A percentile compares a stretch with the other conserved stretches of the same genome.
These are phyloP conservation scores for Ptychochromis oligacanthus DNA, from an alignment of 2,113 vertebrate genomes.

Conservation along the genomic window DNA sequence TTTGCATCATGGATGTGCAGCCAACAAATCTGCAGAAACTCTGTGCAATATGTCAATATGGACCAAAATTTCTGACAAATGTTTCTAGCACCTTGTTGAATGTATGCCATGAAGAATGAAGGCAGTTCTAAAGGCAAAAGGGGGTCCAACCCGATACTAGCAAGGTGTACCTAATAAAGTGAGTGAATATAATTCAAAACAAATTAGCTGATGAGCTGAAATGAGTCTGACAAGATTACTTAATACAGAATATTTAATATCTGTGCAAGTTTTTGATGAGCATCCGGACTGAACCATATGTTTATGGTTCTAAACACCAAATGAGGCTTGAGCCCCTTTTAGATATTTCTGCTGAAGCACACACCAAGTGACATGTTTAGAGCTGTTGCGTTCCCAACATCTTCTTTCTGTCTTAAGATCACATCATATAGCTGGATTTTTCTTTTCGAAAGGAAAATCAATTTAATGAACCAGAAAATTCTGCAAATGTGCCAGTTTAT, in stretches of 20 bases:
- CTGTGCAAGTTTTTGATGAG: background rate
- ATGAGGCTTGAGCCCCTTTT: background rate
- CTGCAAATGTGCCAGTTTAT: background rate
- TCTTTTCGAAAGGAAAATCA: background rate
- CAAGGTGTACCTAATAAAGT: background rate
- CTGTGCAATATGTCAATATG: too few species aligned
- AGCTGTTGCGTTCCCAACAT: fast-evolving
- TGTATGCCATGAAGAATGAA: too few species aligned
- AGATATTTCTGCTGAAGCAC: background rate
- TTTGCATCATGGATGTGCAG: too few species aligned
- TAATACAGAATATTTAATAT: too few species aligned
- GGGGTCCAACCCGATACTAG: too few species aligned
- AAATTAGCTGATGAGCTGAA: background rate
- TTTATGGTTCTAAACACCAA: background rate
- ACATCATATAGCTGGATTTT: background rate
- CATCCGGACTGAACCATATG: background rate
- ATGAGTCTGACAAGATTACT: background rate
- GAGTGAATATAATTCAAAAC: background rate
- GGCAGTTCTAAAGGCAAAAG: too few species aligned
- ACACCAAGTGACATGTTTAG: background rate
- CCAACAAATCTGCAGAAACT: too few species aligned
- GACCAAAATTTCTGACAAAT: too few species aligned
- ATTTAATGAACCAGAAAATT: background rate
- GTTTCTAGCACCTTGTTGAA: too few species aligned
- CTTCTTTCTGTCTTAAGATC: background rate